Conservation (phyloP, 2,888 invertebrate genomes). For the Macrosoma leucophasiata region DNA sequence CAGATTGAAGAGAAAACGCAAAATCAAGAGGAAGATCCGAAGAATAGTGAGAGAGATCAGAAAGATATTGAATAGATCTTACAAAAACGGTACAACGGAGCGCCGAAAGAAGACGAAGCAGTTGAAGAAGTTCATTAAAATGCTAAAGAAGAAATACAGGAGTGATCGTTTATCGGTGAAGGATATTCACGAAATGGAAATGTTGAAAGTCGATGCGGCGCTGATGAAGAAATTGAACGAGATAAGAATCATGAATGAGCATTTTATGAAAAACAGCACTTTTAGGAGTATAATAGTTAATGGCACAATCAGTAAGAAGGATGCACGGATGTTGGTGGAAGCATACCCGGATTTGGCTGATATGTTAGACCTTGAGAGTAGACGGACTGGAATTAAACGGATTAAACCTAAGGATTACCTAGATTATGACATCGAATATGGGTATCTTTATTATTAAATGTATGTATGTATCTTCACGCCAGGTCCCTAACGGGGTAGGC, state of each 20-base stretch:
- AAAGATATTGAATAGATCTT: conserved; percentile 42
- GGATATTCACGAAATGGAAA: conserved; percentile 42
- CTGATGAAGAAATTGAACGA: conserved; percentile 37
- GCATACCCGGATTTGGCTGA: conserved; percentile 44
- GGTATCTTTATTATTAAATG: conserved; percentile 48
- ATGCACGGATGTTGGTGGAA: conserved; percentile 38
- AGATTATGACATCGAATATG: conserved; percentile 57
- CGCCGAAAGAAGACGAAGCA: conserved; percentile 50
- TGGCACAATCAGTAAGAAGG: conserved; percentile 38
- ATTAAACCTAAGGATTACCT: conserved; percentile 29
- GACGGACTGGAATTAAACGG: conserved; percentile 21
- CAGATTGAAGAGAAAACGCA: conserved; percentile 39
- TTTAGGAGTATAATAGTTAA: conserved; percentile 49
- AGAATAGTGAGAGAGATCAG: conserved; percentile 46
- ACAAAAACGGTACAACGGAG: conserved; percentile 43
- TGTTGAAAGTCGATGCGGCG: conserved; percentile 41
- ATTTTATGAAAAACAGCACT: conserved; percentile 44
- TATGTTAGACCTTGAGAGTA: conserved; percentile 29
- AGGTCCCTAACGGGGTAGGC: too few species aligned
- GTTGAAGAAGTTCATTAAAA: conserved; percentile 50
- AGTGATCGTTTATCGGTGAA: conserved; percentile 47
- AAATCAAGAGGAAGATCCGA: conserved; percentile 44
- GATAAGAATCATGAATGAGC: conserved; percentile 38
- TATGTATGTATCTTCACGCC: too few species aligned
- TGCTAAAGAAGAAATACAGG: conserved; percentile 47